Conservation (phyloP, 2,888 invertebrate species). For the Polymixis flavicincta region DNA sequence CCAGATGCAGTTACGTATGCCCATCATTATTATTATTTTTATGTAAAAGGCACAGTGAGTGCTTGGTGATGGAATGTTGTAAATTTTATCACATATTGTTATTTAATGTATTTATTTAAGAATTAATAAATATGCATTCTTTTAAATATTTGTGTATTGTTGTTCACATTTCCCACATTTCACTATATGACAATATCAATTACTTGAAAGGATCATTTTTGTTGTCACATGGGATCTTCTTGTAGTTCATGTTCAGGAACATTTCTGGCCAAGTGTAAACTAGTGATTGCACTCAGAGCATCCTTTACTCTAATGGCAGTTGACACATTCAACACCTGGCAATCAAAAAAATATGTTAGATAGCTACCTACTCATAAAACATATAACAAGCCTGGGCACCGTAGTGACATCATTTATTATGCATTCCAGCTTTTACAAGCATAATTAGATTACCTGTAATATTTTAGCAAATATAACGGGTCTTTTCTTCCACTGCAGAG, state of each 20-base stretch:
- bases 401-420: not conserved
- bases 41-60: constrained; percentile 58
- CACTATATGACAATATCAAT: not conserved
- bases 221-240: constrained; percentile 41
- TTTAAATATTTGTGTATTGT: constrained; percentile 67
- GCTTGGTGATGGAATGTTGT: constrained; percentile 85
- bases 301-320: constrained; percentile 73
- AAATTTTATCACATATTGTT: constrained; percentile 81
- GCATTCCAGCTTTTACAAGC: not conserved
- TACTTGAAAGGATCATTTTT: not conserved
- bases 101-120: constrained; percentile 86
- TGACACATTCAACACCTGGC: constrained; percentile 71
- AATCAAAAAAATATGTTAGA: not conserved
- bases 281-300: constrained; percentile 68
- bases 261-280: constrained; percentile 66
- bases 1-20: constrained; percentile 48
- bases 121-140: constrained; percentile 85
- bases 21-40: constrained; percentile 55
- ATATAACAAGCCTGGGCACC: not conserved
- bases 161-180: not conserved
- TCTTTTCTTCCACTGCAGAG: constrained; percentile 77
- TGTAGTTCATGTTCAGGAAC: constrained; percentile 29
- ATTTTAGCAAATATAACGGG: constrained; percentile 81
- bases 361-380: not conserved
- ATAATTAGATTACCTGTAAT: constrained; percentile 74